phyloP scores from a whole-genome alignment of 1,140 invertebrate species.

The Cotesia typhae region DNA sequence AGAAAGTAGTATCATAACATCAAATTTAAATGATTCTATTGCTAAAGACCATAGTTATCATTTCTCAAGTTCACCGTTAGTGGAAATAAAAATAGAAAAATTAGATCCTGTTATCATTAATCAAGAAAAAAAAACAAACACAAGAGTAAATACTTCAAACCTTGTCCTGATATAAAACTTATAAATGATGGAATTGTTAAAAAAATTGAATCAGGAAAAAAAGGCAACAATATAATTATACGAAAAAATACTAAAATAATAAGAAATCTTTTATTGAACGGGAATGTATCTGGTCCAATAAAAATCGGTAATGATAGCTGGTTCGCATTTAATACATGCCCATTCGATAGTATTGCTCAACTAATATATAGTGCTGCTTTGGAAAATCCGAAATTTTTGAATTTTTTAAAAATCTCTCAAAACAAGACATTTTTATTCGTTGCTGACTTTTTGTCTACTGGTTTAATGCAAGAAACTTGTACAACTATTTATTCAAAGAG shows the following conservation, averaged over 20 bases:
- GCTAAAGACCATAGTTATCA: neutral
- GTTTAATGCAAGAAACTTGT: neutral
- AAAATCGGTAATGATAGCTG: neutral
- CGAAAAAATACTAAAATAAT: neutral
- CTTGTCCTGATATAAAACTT: neutral
- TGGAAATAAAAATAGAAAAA: neutral
- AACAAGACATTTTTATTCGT: neutral
- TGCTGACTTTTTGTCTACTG: neutral
- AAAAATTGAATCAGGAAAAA: neutral
- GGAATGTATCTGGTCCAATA: neutral
- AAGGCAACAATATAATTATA: neutral
- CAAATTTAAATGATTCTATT: neutral
- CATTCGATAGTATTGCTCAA: neutral
- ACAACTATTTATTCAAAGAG: neutral
- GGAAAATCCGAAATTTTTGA: neutral
- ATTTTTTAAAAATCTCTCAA: neutral
- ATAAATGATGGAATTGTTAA: neutral
- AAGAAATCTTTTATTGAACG: neutral
- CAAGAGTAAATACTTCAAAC: neutral
- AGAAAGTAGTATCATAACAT: neutral
- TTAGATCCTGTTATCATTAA: neutral
- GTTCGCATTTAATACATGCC: neutral
- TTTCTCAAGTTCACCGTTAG: neutral
- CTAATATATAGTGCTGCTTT: neutral
- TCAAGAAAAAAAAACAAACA: neutral